Evolutionary conservation across 2,888 invertebrate species (phyloP), one percentile per base, ranked within the genome.

Genomic region (Neuroscelio doddi): DNA sequence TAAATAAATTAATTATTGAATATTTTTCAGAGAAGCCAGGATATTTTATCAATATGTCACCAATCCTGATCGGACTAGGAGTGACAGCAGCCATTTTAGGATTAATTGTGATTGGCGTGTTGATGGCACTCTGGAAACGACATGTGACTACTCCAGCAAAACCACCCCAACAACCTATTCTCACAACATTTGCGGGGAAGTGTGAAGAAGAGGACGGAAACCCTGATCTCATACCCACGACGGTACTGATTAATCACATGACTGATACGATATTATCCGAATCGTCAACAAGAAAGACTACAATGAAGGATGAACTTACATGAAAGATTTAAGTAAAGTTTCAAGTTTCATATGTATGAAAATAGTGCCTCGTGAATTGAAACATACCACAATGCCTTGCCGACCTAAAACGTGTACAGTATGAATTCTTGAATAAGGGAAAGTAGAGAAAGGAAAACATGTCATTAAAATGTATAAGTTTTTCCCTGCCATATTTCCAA

Each of bases 201-300:
- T 78, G 50, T 77, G 83, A 69, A 50, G 82, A 81, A 50, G 83
- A 83, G 64, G 83, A 83, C 45, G 82, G 83, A 21, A 83, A 83
- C 74, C 83, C 83, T n/a, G 83, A 83, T 74, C 79, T 83, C 42
- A 83, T 83, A 72, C 83, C 83, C n/a, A 82, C 83, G 24, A 80
- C 82, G 15, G 79, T 75, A 49, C 68, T 82, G 65, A 77, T 78
- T 67, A 82, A 83, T 75, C 81, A 82, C 70, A 72, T 79, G 49
- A 72, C 77, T 69, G 80, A 80, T 78, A 76, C 67, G 15, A 59
- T 67, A 30, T 58, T 62, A 16, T 62, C 66, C 42, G 66, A 66
- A 42, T 41, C 26, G 10, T 58, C 66, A 24, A 53, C 44, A 36
- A 49, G 66, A 50, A 66, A 66, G 38, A 66, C 58, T 42, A 57